Conservation (phyloP, 2,888 invertebrate genomes). For the Germaria angustata region DNA sequence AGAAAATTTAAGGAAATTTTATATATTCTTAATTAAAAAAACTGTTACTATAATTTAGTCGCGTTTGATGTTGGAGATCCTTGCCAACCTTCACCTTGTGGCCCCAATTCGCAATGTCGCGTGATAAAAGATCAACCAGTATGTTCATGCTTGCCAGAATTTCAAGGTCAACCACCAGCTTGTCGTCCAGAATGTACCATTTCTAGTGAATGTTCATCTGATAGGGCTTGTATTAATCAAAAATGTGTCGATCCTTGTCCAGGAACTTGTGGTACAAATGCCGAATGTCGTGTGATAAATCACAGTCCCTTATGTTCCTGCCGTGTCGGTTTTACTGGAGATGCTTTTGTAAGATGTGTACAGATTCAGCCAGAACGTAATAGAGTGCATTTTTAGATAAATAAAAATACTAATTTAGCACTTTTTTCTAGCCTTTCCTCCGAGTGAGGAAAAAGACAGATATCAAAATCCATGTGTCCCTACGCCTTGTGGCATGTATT, state of each 20-base stretch:
- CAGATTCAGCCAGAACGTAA: constrained; percentile 79
- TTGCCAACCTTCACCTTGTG: constrained; percentile 84
- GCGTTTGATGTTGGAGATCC: constrained; percentile 79
- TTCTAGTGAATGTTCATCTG: constrained; percentile 84
- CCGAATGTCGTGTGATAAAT: constrained; percentile 81
- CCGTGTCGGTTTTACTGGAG: constrained; percentile 83
- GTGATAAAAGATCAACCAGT: constrained; percentile 81
- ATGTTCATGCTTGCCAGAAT: constrained; percentile 84
- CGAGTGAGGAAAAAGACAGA: constrained; percentile 69
- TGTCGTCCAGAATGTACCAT: constrained; percentile 89
- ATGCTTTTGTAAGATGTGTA: constrained; percentile 84
- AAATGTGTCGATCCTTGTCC: constrained; percentile 87
- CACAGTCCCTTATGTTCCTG: constrained; percentile 89
- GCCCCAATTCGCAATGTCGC: constrained; percentile 84
- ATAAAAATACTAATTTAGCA: neutral
- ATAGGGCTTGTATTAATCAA: constrained; percentile 84
- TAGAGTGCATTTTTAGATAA: constrained; percentile 67
- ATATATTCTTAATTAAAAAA: neutral
- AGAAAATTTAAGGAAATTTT: constrained; percentile 71
- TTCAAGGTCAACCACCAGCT: constrained; percentile 85
- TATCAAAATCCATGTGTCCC: constrained; percentile 84
- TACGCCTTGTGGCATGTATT: constrained; percentile 85
- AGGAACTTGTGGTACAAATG: constrained; percentile 88
- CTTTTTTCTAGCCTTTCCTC: constrained; percentile 58
- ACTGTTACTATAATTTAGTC: constrained; percentile 69